These are phyloP conservation scores for Lasiommata megera DNA, from an alignment of 2,888 invertebrate species.

Conservation along the genomic window DNA sequence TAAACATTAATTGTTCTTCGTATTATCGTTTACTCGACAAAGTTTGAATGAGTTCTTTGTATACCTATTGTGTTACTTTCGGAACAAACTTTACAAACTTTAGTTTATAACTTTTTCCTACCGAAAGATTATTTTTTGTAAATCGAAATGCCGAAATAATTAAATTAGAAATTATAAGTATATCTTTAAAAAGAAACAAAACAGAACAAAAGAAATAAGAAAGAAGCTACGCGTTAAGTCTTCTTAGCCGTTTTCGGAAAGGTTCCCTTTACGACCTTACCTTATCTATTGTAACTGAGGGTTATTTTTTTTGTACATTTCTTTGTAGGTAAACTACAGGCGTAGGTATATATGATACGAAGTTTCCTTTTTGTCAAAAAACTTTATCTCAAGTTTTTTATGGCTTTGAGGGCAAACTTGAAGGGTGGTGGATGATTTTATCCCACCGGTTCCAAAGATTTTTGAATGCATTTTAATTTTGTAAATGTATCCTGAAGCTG, in stretches of 20 bases:
- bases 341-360: background rate
- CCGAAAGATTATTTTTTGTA: no score
- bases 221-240: background rate
- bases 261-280: background rate
- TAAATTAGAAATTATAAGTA: no score
- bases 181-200: no score
- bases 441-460: no score
- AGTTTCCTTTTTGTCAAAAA: background rate
- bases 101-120: no score
- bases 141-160: no score
- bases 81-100: background rate
- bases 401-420: background rate
- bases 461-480: no score
- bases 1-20: background rate
- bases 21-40: background rate
- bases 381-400: slow-evolving; percentile 1
- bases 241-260: background rate
- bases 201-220: no score
- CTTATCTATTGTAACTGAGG: background rate
- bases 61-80: background rate
- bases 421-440: background rate
- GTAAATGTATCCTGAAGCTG: no score
- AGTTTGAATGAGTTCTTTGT: background rate
- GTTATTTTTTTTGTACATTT: slow-evolving; percentile 2
- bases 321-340: background rate